These are phyloP conservation scores for Oreocharis arfaki DNA, from an alignment of 2,113 vertebrate species.

Conservation along the genomic window DNA sequence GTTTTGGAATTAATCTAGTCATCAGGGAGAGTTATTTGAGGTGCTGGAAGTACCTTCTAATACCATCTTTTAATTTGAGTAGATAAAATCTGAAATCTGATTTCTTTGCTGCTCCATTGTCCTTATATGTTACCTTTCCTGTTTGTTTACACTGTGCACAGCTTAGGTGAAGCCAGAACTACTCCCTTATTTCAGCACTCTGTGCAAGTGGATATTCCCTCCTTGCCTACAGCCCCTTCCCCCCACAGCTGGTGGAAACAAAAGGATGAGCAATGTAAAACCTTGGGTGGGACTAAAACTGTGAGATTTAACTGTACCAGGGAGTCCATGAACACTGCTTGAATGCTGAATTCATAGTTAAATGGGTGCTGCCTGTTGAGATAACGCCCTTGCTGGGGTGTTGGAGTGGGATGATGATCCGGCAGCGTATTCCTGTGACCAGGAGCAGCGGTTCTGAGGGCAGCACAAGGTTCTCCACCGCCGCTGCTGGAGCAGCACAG, in stretches of 20 bases:
- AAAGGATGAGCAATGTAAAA: neutral
- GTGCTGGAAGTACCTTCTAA: neutral
- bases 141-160: neutral
- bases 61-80: neutral
- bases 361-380: neutral
- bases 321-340: neutral
- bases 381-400: neutral
- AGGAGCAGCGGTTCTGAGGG: neutral
- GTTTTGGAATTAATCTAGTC: neutral
- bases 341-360: neutral
- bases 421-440: rapidly evolving
- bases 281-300: neutral
- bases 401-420: neutral
- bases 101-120: neutral
- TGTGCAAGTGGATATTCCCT: neutral
- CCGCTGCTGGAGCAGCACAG: neutral
- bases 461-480: neutral
- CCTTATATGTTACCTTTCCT: neutral
- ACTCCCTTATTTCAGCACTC: neutral
- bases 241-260: neutral
- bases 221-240: neutral
- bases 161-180: neutral
- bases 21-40: neutral
- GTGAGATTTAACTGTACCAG: neutral
- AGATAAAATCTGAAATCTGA: neutral